Conservation (phyloP, 2,113 vertebrate genomes). For the Coptodon bakossiorum region DNA sequence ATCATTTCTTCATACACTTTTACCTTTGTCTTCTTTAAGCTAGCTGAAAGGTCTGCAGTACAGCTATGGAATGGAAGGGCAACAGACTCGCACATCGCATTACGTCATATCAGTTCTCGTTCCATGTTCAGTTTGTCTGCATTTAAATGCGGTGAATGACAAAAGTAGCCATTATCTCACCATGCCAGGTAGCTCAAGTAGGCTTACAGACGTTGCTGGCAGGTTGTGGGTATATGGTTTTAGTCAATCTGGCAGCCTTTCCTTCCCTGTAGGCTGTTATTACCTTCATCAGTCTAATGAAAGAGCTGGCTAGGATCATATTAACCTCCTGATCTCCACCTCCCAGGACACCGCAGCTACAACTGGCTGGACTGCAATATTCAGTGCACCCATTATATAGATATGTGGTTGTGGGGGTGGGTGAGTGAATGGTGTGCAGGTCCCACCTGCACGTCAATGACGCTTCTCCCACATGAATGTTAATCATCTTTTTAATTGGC, state of each 20-base stretch:
- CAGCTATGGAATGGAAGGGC: not conserved
- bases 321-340: conserved; percentile 63
- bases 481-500: conserved; percentile 71
- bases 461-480: conserved; percentile 59
- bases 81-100: not conserved
- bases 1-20: not conserved
- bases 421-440: not conserved
- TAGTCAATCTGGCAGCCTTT: conserved; percentile 5
- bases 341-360: conserved; percentile 50
- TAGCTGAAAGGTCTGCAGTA: not conserved
- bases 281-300: conserved; percentile 65
- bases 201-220: not conserved
- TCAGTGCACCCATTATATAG: conserved; percentile 6
- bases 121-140: not conserved
- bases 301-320: conserved; percentile 60
- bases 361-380: conserved; percentile 31
- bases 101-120: not conserved
- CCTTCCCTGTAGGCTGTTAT: conserved; percentile 44
- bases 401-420: not conserved
- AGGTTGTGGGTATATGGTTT: conserved; percentile 8
- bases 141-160: not conserved
- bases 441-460: conserved; percentile 27
- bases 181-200: not conserved
- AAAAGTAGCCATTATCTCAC: not conserved
- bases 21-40: not conserved